Evolutionary conservation across 1,140 invertebrate species (phyloP), one percentile per base, ranked within the genome.

Genomic region (Heliconius himera): DNA sequence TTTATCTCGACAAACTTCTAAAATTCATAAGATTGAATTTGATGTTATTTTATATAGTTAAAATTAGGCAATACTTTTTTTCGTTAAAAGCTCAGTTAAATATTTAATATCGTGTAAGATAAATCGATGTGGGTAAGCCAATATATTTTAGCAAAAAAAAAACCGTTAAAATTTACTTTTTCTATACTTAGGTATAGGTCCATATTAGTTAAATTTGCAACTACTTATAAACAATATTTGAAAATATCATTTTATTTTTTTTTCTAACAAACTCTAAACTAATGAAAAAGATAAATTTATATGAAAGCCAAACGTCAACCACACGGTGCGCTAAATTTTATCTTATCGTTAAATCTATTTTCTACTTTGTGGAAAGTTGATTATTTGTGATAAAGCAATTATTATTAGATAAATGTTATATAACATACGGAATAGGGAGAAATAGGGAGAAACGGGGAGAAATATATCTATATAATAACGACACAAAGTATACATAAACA

Each of bases 391-490:
- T 75, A 79, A 75, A 71, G 60, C 74, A 80, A 80, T 76, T 11
- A 76, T 72, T 72, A 60, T 76, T 66, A 29, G 3, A 46, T 73
- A 8, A 51, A 74, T 26, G 4, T 66, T 66, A 6, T 66, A 29
- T 22, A 70, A 77, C 70, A 41, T 46, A 75, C 77, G 73, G 75
- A 72, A 75, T 22, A 70, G 18, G 11, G 49, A 76, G 77, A 79
- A 72, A 75, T 22, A 70, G 18, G 11, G 49, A 76, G 77, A 79
- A 56, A 33, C 36, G 8, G 33, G 72, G 29, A 76, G 18, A 75
- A 74, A 76, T 76, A n/a, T 80, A 80, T 77, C 76, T 81, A 36
- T 72, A 41, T 29, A 66, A 75, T 74, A 77, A 83, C 70, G 54
- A 56, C 74, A 75, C 26, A 79, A 79, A 77, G 77, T 81, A 76